These are phyloP conservation scores for Hermaeophaga mercurialis DNA, from an alignment of 2,888 invertebrate genomes.

Conservation along the genomic window DNA sequence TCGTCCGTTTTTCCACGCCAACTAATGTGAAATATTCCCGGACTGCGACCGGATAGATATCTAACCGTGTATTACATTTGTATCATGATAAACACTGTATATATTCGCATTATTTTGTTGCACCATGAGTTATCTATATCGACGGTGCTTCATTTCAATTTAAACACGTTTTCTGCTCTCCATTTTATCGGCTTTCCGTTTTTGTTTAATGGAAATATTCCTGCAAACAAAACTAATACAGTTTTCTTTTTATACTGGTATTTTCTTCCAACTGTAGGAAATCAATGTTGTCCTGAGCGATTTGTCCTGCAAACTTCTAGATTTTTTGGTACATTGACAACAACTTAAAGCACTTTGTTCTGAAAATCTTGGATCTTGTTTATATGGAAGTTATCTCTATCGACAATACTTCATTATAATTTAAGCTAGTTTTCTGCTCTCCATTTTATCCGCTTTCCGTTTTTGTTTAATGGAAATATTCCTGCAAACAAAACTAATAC, in stretches of 20 bases:
- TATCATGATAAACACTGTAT: slow-evolving; percentile 38
- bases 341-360: too few relatives aligned
- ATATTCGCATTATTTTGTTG: slow-evolving; percentile 29
- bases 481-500: too few relatives aligned
- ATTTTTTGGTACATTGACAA: too few relatives aligned
- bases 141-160: slow-evolving; percentile 7
- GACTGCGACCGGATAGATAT: slow-evolving; percentile 24
- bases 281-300: too few relatives aligned
- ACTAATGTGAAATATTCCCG: slow-evolving; percentile 41
- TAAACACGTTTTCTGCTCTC: slow-evolving; percentile 13
- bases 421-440: slow-evolving; percentile 8
- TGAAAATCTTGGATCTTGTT: too few relatives aligned
- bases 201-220: too few relatives aligned
- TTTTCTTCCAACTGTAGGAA: too few relatives aligned
- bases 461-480: too few relatives aligned
- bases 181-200: neutral
- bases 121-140: slow-evolving; percentile 21
- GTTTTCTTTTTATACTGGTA: too few relatives aligned
- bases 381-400: slow-evolving; percentile 22
- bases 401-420: slow-evolving; percentile 6
- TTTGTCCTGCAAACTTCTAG: too few relatives aligned
- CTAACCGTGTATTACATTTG: slow-evolving; percentile 38
- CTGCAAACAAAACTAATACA: too few relatives aligned
- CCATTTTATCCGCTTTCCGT: neutral
- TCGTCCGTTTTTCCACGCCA: slow-evolving; percentile 29